Percentiles rank a stretch among this genome's conserved stretches.
Conservation (phyloP, 2,113 vertebrate genomes). For the Channa maculata region DNA sequence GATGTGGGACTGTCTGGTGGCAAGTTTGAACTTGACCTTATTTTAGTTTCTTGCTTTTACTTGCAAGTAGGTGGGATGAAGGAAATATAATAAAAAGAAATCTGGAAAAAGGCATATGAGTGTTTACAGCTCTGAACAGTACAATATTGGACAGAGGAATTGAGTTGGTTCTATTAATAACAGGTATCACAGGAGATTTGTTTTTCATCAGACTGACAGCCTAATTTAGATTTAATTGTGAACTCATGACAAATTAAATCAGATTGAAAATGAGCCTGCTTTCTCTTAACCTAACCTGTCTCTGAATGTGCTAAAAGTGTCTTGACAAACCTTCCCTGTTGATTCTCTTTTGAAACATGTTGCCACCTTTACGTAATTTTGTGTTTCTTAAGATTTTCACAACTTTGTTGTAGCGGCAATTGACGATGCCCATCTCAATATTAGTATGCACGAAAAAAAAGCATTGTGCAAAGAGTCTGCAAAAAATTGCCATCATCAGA, state of each 20-base stretch:
- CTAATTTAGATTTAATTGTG: too few relatives aligned
- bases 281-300: neutral
- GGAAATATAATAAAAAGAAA: neutral
- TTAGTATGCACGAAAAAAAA: neutral
- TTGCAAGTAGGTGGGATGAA: neutral
- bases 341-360: slow-evolving; percentile 54
- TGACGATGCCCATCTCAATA: neutral
- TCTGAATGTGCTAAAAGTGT: too few relatives aligned
- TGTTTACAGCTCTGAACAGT: too few relatives aligned
- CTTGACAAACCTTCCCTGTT: neutral
- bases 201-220: neutral
- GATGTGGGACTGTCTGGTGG: neutral
- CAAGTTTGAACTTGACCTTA: slow-evolving; percentile 67
- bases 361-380: slow-evolving; percentile 20
- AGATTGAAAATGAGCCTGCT: neutral
- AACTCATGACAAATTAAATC: neutral
- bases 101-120: neutral
- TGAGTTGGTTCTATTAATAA: neutral
- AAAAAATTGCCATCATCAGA: neutral
- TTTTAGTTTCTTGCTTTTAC: slow-evolving; percentile 9
- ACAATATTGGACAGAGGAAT: too few relatives aligned
- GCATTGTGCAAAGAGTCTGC: neutral
- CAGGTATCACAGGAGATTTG: neutral
- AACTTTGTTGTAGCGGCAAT: neutral
- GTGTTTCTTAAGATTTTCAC: slow-evolving; percentile 27